These are phyloP conservation scores for Entosphenus tridentatus DNA, from an alignment of 2,113 vertebrate species.

Conservation along the genomic window DNA sequence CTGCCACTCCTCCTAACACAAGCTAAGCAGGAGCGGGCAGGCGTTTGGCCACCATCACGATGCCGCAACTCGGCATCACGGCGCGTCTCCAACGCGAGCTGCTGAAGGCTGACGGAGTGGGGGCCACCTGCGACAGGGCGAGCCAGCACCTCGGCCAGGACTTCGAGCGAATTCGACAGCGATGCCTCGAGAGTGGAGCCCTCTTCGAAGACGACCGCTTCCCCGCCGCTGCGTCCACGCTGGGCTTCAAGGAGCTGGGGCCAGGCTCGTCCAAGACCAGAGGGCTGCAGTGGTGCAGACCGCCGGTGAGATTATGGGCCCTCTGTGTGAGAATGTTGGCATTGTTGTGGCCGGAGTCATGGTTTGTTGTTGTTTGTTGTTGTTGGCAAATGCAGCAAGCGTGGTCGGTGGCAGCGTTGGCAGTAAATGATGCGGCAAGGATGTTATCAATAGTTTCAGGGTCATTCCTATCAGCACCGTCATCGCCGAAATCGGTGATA, in stretches of 20 bases:
- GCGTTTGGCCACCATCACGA: not conserved
- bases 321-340: too few species aligned
- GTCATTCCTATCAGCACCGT: too few species aligned
- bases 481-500: too few species aligned
- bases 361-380: too few species aligned
- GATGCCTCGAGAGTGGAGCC: slow-evolving; percentile 39
- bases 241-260: slow-evolving; percentile 75
- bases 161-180: slow-evolving; percentile 39
- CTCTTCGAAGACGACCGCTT: slow-evolving; percentile 61
- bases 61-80: slow-evolving; percentile 28
- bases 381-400: too few species aligned
- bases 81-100: slow-evolving; percentile 32
- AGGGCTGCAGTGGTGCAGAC: slow-evolving; percentile 50
- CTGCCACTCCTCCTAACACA: too few species aligned
- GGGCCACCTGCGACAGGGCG: slow-evolving; percentile 30
- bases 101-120: slow-evolving; percentile 44
- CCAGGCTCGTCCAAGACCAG: slow-evolving; percentile 36
- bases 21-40: too few species aligned
- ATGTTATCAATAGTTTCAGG: too few species aligned
- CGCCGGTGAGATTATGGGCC: slow-evolving; percentile 24
- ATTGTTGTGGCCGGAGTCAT: too few species aligned
- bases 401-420: too few species aligned
- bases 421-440: too few species aligned
- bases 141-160: slow-evolving; percentile 41
- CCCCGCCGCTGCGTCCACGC: slow-evolving; percentile 36